Base-by-base conservation (phyloP, 2,113 vertebrate genomes). In the Xenopus borealis region DNA sequence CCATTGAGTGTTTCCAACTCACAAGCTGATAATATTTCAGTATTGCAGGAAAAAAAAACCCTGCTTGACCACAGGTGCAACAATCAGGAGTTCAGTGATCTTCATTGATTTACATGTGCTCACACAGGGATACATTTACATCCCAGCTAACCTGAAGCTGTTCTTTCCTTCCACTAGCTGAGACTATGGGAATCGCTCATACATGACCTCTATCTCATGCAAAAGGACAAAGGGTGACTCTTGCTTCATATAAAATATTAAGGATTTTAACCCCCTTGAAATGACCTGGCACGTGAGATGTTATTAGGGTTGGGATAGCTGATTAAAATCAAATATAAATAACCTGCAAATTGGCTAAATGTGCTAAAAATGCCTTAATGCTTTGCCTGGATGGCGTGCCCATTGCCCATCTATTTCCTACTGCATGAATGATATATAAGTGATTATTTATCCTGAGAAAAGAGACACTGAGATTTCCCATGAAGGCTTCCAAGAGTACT, bases 401-500 rank as follows among this genome's bases (percentile, higher is more conserved):
- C 44, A 16, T 46, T 61, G 44, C 33, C 40, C 18, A 19, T 46
- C n/a, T 18, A 16, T 13, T 6, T 11, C 17, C 44, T 63, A 52
- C 12, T 52, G 46, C 61, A 52, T 30, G 16, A 27, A 16, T 14
- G 47, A 55, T 14, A 50, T 27, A 27, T 7, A 55, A 55, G 33
- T 66, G 62, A 58, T 73, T 70, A 64, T 69, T 70, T 69, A 57
- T 19, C 46, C 12, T 20, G 13, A 63, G 67, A 52, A 57, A 47
- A 62, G 17, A 55, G 17, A 64, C 46, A 23, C n/a, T 45, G 20
- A 52, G 19, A 17, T 63, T 58, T 18, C 44, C 33, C 23, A 30
- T 62, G 30, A 64, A 33, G 14, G 57, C 53, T 47, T 3, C 3
- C 68, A 62, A 72, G 52, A 40, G 78, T 79, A 66, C 61, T 75